These are phyloP conservation scores for Mellilla xanthometata DNA, from an alignment of 2,888 invertebrate genomes.

Conservation along the genomic window DNA sequence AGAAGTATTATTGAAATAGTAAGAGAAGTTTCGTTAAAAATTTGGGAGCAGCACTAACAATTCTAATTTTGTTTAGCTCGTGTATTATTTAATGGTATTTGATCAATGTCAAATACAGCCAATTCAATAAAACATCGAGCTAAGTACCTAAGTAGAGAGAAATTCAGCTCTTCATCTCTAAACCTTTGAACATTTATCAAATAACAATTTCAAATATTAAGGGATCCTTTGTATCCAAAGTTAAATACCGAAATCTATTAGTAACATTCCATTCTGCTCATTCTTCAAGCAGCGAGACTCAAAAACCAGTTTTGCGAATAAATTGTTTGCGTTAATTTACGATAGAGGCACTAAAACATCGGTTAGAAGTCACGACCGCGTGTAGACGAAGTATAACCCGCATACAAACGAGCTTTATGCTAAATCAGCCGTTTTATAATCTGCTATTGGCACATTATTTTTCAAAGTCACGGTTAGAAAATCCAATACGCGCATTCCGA, in stretches of 20 bases:
- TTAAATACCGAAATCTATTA: conserved; percentile 23
- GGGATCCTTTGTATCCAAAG: conserved; percentile 17
- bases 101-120: background rate
- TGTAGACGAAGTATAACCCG: conserved; percentile 14
- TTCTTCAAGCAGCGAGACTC: conserved; percentile 23
- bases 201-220: conserved; percentile 21
- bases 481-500: conserved; percentile 1
- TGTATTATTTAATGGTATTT: background rate
- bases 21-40: too few species aligned
- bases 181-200: conserved; percentile 15
- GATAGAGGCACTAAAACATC: conserved; percentile 21
- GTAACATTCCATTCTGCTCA: conserved; percentile 27
- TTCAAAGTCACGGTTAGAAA: conserved; percentile 9
- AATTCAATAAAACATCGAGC: conserved; percentile 9
- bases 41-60: too few species aligned
- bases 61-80: too few species aligned
- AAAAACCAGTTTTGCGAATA: conserved; percentile 30
- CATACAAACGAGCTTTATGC: conserved; percentile 23
- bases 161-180: conserved; percentile 7
- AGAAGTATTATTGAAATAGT: too few species aligned
- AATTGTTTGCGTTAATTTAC: conserved; percentile 23
- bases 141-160: background rate
- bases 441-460: conserved; percentile 11
- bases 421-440: conserved; percentile 20
- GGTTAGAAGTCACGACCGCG: conserved; percentile 21